A percentile compares a stretch with the other conserved stretches of the same genome.
phyloP scores from a whole-genome alignment of 2,113 vertebrate genomes.

The Conger conger region DNA sequence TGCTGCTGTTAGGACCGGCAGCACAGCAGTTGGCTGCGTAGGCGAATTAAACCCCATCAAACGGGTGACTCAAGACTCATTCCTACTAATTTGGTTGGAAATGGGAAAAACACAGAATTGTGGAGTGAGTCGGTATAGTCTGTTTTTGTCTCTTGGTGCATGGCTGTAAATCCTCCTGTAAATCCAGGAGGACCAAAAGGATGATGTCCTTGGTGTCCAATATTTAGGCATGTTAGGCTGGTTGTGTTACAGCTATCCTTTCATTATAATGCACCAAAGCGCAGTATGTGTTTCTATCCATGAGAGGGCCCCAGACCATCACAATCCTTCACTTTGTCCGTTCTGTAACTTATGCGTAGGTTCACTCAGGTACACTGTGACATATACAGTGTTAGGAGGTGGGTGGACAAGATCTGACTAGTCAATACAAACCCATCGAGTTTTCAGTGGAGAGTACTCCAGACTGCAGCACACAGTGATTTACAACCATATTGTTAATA shows the following conservation, averaged over 20 bases:
- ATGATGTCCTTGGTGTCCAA: too few relatives aligned
- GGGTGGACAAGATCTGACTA: slow-evolving; percentile 21
- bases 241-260: neutral
- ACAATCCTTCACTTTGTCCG: neutral
- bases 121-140: neutral
- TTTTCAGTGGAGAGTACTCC: neutral
- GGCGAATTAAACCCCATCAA: neutral
- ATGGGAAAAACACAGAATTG: neutral
- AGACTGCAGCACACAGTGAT: neutral
- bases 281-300: slow-evolving; percentile 10
- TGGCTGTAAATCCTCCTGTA: neutral
- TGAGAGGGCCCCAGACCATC: neutral
- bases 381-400: slow-evolving; percentile 34
- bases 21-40: neutral
- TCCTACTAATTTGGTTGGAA: neutral
- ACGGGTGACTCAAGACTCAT: neutral
- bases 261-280: neutral
- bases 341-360: neutral
- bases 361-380: neutral
- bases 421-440: neutral
- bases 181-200: neutral
- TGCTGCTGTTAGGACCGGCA: too few relatives aligned
- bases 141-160: neutral
- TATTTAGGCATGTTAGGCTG: neutral
- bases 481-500: neutral